Conservation (phyloP, 2,797 vertebrate genomes). For the Sardinella longiceps region DNA sequence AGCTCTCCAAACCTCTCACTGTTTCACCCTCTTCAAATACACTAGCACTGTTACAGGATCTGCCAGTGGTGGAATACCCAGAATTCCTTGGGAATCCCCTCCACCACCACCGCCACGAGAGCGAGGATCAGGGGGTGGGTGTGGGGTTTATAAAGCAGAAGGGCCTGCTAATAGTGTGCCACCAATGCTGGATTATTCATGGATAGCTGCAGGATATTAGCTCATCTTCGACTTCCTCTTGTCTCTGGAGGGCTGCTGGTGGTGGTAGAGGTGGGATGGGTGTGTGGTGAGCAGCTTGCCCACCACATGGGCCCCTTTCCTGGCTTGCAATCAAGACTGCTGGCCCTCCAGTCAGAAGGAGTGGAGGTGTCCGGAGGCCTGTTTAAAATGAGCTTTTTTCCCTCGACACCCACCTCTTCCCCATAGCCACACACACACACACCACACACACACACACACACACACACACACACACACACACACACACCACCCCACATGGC, state of each 20-base stretch:
- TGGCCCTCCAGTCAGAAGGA: conserved; percentile 6
- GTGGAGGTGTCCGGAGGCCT: background rate
- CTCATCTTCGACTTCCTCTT: background rate
- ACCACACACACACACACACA: conserved; percentile 22
- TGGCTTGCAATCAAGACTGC: background rate
- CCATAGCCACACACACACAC: conserved; percentile 16
- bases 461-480: conserved; percentile 27
- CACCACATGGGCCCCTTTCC: background rate
- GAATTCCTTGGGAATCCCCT: background rate
- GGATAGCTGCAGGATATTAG: background rate
- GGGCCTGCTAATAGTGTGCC: background rate
- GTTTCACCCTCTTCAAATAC: background rate
- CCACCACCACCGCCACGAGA: background rate
- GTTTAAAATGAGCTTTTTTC: conserved; percentile 10
- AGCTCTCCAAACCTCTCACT: background rate
- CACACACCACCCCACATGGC: background rate
- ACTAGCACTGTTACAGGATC: background rate
- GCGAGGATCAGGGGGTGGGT: background rate
- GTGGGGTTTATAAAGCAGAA: background rate
- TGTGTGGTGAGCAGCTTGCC: background rate
- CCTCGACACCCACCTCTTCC: background rate
- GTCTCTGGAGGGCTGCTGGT: background rate
- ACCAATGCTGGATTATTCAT: background rate
- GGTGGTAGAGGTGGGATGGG: background rate
- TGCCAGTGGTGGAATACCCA: background rate